These are phyloP conservation scores for Cerceris rybyensis DNA, from an alignment of 2,888 invertebrate species.

Conservation along the genomic window DNA sequence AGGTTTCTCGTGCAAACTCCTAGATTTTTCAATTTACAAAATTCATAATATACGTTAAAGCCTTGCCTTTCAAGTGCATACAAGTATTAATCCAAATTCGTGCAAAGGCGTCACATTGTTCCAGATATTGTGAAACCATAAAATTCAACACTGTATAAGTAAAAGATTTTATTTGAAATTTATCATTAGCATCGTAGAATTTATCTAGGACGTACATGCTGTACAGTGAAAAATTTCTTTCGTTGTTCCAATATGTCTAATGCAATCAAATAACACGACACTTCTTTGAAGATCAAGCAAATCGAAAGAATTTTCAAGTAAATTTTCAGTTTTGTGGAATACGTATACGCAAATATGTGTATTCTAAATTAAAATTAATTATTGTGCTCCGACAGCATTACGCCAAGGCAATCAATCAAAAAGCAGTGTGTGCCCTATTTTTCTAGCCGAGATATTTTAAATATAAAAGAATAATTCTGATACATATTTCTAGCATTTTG, in stretches of 20 bases:
- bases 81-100: too few relatives aligned
- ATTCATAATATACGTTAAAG: too few relatives aligned
- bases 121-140: not conserved
- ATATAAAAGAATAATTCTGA: conserved; percentile 51
- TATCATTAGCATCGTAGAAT: not conserved
- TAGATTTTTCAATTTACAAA: too few relatives aligned
- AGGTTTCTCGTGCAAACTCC: too few relatives aligned
- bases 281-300: too few relatives aligned
- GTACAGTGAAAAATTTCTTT: not conserved
- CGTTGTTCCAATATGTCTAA: not conserved
- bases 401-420: conserved; percentile 55
- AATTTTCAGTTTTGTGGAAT: conserved; percentile 27
- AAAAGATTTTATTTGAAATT: not conserved
- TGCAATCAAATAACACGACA: too few relatives aligned
- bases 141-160: not conserved
- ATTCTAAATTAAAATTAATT: conserved; percentile 33
- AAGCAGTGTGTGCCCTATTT: conserved; percentile 55
- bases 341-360: conserved; percentile 14
- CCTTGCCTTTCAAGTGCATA: too few relatives aligned
- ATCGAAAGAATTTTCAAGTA: not conserved
- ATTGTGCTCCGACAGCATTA: conserved; percentile 41
- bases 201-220: not conserved
- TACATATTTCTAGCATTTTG: conserved; percentile 43
- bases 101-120: too few relatives aligned
- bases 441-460: conserved; percentile 62